Base-by-base conservation (phyloP, 1,140 invertebrate genomes). In the Cherax destructor region DNA sequence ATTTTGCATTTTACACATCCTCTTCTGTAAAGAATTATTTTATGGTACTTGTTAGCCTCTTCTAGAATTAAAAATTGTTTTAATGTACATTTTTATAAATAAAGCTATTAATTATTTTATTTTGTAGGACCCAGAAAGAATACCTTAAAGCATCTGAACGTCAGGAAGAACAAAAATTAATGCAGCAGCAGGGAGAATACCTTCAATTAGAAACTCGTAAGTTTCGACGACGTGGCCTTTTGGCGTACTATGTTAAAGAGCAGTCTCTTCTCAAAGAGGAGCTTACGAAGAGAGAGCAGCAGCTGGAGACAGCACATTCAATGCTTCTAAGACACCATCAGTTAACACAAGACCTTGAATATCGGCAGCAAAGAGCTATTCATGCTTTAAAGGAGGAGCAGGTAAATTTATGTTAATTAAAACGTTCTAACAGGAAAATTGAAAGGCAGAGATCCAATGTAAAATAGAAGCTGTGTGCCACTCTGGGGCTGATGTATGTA, bases 281-380 rank as follows among this genome's bases (percentile, higher is more conserved):
- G 95, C 95, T 99, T 93, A 98, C 97, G 94, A 99, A 99, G 95
- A 96, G 98, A 80, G 98, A 99, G 94, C 97, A 97, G 80, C 99
- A 99, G 94, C 94, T 99, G 89, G 98, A 99, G 94, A 97, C 98
- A 94, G 98, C 98, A 56, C 99, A 99, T 94, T 95, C 96, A n/a
- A 99, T 99, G 97, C 95, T 99, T 69, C 94, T 99, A 72, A 96
- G 98, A 87, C 99, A 99, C 95, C 99, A 99, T 95, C 98, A 99
- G 94, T 97, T 98, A 94, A 99, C 98, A 50, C 98, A 99, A 94
- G 98, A 99, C 94, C 95, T 99, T 81, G 99, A 99, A 94, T 98
- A 98, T 94, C 95, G 97, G 92, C 99, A 99, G 94, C 98, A 99
- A 94, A 97, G 98, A 94, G 97, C 98, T 79, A 97, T 99, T 72